These are phyloP conservation scores for Polypterus bichir DNA, from an alignment of 2,113 vertebrate genomes.

Conservation along the genomic window DNA sequence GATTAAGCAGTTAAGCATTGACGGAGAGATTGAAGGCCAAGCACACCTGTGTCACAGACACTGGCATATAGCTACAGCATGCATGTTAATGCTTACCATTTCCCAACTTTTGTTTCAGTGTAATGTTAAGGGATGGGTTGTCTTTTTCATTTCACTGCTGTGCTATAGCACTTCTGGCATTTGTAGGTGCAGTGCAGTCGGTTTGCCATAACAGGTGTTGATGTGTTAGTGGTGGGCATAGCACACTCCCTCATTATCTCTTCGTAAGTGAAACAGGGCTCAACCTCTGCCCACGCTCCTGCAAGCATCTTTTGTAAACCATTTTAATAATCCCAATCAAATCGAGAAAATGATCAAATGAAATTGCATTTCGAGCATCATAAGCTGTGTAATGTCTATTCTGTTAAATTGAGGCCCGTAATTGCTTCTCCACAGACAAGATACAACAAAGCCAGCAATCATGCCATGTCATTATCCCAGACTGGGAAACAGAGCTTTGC, in stretches of 20 bases:
- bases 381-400: constrained; percentile 99
- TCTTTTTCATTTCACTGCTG: constrained; percentile 1
- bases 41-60: no score
- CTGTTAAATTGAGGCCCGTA: constrained; percentile 92
- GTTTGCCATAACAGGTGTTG: constrained; percentile 20
- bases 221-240: constrained; percentile 39
- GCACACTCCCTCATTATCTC: constrained; percentile 68
- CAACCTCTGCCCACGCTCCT: constrained; percentile 59
- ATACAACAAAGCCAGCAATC: constrained; percentile 98
- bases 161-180: not conserved
- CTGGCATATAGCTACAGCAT: no score
- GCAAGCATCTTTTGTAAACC: constrained; percentile 63
- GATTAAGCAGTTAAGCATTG: no score
- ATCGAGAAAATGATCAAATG: constrained; percentile 91
- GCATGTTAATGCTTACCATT: no score
- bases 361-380: constrained; percentile 92
- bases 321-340: constrained; percentile 97
- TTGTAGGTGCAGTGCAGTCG: constrained; percentile 4
- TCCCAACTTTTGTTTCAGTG: no score
- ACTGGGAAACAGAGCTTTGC: constrained; percentile 89
- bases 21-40: no score
- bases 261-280: constrained; percentile 66
- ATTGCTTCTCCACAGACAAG: constrained; percentile 91
- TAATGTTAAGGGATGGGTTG: not conserved
- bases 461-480: constrained; percentile 84